Conservation (phyloP, 2,113 vertebrate genomes). For the Tachysurus fulvidraco region DNA sequence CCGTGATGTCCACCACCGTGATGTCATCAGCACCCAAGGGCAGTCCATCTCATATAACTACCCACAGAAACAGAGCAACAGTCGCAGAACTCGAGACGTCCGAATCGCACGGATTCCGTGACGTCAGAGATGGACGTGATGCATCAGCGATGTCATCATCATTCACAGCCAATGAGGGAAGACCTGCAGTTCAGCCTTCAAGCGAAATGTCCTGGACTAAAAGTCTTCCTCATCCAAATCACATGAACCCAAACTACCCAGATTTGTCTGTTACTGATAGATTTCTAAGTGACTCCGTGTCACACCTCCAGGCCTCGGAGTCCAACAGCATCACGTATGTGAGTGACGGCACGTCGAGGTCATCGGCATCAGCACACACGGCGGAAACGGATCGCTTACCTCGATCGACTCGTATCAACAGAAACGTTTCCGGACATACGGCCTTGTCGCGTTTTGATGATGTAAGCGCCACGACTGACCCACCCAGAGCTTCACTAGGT, state of each 20-base stretch:
- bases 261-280: neutral
- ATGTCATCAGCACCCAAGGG: neutral
- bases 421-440: neutral
- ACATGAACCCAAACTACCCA: too few species aligned
- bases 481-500: constrained; percentile 15
- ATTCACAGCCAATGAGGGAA: neutral
- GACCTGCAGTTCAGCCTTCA: neutral
- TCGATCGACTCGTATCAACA: constrained; percentile 13
- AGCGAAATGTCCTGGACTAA: neutral
- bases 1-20: neutral
- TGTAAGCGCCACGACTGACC: neutral
- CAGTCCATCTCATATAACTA: neutral
- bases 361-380: neutral
- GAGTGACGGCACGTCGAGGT: neutral
- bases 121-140: neutral
- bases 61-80: neutral
- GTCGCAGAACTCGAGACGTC: neutral
- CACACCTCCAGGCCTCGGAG: neutral
- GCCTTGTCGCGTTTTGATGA: neutral
- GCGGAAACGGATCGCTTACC: constrained; percentile 14
- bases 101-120: neutral
- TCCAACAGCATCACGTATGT: neutral
- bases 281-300: neutral
- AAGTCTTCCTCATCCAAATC: neutral
- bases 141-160: neutral